phyloP scores from a whole-genome alignment of 2,888 invertebrate genomes.

The Lasioglossum figueresi region DNA sequence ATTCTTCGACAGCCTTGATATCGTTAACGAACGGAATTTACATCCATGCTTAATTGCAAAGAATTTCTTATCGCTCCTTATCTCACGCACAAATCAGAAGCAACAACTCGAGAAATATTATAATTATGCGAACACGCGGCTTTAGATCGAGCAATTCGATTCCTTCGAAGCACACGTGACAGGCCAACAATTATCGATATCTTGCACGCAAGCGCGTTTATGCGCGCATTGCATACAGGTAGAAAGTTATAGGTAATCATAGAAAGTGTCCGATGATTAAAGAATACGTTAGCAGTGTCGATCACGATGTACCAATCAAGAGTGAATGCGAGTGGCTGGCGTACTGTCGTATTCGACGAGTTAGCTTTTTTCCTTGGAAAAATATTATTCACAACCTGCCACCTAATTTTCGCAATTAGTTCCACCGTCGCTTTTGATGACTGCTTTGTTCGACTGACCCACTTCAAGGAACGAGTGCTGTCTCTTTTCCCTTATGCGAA shows the following conservation, averaged over 20 bases:
- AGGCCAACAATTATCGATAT: not conserved
- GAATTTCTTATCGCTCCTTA: not conserved
- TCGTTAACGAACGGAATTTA: not conserved
- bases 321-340: not conserved
- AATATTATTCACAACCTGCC: slow-evolving; percentile 11
- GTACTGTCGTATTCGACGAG: not conserved
- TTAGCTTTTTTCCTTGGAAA: not conserved
- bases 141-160: not conserved
- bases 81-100: not conserved
- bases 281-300: not conserved
- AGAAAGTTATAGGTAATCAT: not conserved
- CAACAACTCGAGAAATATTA: not conserved
- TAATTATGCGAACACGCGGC: not conserved
- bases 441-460: slow-evolving; percentile 43
- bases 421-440: slow-evolving; percentile 15
- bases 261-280: not conserved
- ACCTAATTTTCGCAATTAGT: slow-evolving; percentile 23
- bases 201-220: not conserved
- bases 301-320: not conserved
- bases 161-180: not conserved
- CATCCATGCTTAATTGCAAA: not conserved
- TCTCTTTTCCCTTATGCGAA: slow-evolving; percentile 8
- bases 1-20: not conserved
- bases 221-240: not conserved
- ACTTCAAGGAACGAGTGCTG: slow-evolving; percentile 22